phyloP scores from a whole-genome alignment of 2,113 vertebrate genomes.

The Galbula dea region DNA sequence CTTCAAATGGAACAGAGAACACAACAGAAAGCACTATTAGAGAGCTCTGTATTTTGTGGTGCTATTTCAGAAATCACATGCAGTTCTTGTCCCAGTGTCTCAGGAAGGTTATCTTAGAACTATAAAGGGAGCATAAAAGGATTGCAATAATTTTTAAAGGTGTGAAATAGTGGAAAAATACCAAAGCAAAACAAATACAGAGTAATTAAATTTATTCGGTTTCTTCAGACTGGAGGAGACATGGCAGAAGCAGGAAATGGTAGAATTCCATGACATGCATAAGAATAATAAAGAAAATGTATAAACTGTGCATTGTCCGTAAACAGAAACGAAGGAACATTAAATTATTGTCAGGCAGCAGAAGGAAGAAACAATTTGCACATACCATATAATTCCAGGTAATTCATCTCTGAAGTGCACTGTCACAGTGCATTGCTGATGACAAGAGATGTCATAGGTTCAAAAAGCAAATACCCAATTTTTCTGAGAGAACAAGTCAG shows the following conservation, averaged over 20 bases:
- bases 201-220: neutral
- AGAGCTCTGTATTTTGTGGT: neutral
- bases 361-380: neutral
- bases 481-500: neutral
- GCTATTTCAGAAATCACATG: neutral
- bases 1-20: neutral
- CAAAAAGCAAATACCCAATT: neutral
- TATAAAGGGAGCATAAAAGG: neutral
- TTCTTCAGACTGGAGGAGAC: neutral
- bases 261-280: neutral
- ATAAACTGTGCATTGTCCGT: neutral
- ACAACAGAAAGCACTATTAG: neutral
- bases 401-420: neutral
- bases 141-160: neutral
- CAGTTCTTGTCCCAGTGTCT: neutral
- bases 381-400: rapidly evolving
- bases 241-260: neutral
- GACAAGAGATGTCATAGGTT: neutral
- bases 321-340: neutral
- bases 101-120: neutral
- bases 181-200: neutral
- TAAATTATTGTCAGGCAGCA: neutral
- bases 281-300: neutral
- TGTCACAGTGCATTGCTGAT: neutral
- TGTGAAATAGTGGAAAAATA: rapidly evolving